These are phyloP conservation scores for Lepus americanus DNA, from an alignment of 2,113 vertebrate genomes.

Conservation along the genomic window DNA sequence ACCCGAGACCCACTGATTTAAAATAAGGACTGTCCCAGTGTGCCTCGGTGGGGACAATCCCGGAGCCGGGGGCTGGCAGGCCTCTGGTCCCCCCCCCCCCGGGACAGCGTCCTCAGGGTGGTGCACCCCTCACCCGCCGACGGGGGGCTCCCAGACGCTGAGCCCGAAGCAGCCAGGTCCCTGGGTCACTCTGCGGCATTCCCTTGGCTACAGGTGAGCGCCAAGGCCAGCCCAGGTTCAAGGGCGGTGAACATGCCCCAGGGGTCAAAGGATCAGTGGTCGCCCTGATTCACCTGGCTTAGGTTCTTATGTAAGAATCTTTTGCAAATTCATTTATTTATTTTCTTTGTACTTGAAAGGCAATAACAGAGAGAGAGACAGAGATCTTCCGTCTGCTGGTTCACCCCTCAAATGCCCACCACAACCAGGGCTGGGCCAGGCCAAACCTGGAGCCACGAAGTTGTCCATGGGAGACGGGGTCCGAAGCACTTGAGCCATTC, in stretches of 20 bases:
- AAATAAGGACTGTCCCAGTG: neutral
- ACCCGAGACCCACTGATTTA: neutral
- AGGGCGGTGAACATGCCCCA: neutral
- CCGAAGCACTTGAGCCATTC: no score
- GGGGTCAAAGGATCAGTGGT: neutral
- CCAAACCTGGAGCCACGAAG: no score
- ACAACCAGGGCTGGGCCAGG: no score
- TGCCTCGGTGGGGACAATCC: neutral
- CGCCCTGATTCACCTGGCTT: accelerated
- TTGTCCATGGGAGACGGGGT: no score
- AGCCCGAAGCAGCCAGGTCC: accelerated
- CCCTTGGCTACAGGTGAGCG: accelerated
- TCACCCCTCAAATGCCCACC: no score
- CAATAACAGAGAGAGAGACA: no score
- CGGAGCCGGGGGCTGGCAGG: neutral
- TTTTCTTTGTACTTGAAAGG: no score
- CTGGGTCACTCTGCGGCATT: no score
- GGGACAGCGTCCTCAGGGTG: accelerated
- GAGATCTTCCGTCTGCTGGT: no score
- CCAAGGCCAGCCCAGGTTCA: neutral
- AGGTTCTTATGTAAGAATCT: neutral
- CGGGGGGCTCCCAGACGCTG: neutral
- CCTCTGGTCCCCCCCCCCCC: no score
- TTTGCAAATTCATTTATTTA: no score
- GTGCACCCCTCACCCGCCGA: accelerated